Conservation (phyloP, 2,113 vertebrate species). For the Oreochromis tanganicae region DNA sequence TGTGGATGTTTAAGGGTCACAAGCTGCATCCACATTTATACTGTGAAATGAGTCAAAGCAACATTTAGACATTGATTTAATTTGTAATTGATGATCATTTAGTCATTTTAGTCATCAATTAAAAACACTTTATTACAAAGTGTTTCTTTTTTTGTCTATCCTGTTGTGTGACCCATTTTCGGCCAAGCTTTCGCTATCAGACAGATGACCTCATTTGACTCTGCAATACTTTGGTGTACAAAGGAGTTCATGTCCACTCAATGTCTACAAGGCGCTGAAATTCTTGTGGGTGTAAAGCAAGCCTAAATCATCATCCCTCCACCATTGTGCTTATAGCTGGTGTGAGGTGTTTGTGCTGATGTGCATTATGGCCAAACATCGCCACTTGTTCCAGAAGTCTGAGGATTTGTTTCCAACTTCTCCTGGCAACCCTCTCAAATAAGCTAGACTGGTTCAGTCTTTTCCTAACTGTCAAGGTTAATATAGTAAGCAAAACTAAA, state of each 20-base stretch:
- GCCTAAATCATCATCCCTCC: background rate
- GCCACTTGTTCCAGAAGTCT: background rate
- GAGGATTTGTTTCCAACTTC: background rate
- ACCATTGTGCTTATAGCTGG: background rate
- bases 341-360: background rate
- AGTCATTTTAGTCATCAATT: background rate
- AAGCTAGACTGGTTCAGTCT: background rate
- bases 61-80: background rate
- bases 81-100: background rate
- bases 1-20: background rate
- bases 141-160: background rate
- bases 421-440: background rate
- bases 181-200: background rate
- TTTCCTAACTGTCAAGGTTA: background rate
- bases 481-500: background rate
- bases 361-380: background rate
- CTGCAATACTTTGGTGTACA: background rate
- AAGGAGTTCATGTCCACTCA: background rate
- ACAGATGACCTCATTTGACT: background rate
- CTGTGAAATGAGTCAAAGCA: background rate
- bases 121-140: background rate
- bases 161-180: background rate
- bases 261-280: background rate
- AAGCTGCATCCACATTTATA: background rate
- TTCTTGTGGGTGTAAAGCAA: background rate